A percentile compares a stretch with the other conserved stretches of the same genome.
Conservation (phyloP, 2,113 vertebrate genomes). For the Hassar affinis region DNA sequence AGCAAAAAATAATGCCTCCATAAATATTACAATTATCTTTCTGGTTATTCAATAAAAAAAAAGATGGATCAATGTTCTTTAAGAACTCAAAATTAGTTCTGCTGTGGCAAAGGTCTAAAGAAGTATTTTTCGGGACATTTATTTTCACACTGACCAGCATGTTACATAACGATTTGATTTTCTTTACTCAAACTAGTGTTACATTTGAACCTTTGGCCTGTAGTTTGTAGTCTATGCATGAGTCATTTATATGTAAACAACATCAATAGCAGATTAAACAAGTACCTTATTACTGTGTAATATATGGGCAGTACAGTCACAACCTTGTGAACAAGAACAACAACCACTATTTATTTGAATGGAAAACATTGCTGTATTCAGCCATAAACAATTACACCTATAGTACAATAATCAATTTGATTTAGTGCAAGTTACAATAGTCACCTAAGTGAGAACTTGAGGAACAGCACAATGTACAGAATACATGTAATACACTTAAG, state of each 20-base stretch:
- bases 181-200: background rate
- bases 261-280: conserved; percentile 25
- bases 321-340: conserved; percentile 26
- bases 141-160: background rate
- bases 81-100: background rate
- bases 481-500: conserved; percentile 9
- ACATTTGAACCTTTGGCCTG: background rate
- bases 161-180: background rate
- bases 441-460: conserved; percentile 18
- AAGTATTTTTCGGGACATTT: background rate
- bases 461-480: conserved; percentile 23
- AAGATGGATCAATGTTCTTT: background rate
- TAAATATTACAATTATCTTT: background rate
- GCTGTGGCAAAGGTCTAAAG: background rate
- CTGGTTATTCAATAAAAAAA: background rate
- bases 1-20: background rate
- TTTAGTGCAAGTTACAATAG: conserved; percentile 36
- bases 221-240: background rate
- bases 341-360: conserved; percentile 32
- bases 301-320: conserved; percentile 30
- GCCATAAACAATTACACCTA: conserved; percentile 25
- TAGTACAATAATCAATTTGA: conserved; percentile 28
- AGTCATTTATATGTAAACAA: conserved; percentile 35
- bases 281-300: conserved; percentile 23
- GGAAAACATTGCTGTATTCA: conserved; percentile 27